Evolutionary conservation across 2,888 invertebrate species (phyloP).

Genomic region (Adelphocoris suturalis): DNA sequence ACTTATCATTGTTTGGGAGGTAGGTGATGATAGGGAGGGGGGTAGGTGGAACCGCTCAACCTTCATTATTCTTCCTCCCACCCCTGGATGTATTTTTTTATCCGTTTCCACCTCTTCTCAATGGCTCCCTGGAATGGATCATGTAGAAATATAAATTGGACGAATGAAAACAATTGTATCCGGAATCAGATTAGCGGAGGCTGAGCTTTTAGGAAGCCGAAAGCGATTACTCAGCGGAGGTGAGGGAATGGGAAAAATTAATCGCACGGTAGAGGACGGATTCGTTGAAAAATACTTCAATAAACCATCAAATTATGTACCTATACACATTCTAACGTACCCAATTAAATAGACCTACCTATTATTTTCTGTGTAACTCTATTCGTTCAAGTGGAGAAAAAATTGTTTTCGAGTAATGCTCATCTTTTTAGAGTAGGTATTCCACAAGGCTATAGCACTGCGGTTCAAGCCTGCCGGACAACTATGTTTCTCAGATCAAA

Average conservation of each 20-base stretch:
- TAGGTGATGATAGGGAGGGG: no score
- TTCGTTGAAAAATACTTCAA: neutral
- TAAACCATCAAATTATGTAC: neutral
- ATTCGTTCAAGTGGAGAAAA: no score
- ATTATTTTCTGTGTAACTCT: no score
- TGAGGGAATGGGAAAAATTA: slow-evolving; percentile 29
- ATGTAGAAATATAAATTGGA: slow-evolving; percentile 63
- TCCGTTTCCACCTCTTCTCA: slow-evolving; percentile 43
- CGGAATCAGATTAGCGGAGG: slow-evolving; percentile 53
- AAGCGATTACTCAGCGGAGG: slow-evolving; percentile 26
- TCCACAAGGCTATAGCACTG: no score
- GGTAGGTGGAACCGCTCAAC: neutral
- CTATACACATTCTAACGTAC: no score
- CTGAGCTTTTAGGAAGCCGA: slow-evolving; percentile 26
- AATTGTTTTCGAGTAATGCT: no score
- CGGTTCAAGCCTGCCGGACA: no score
- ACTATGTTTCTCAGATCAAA: no score
- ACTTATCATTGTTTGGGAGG: slow-evolving; percentile 64
- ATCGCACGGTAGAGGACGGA: neutral
- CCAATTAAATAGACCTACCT: no score
- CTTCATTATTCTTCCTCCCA: slow-evolving; percentile 41
- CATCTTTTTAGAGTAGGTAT: no score
- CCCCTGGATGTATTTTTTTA: neutral
- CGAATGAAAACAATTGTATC: slow-evolving; percentile 56
- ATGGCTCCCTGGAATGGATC: slow-evolving; percentile 43